Percentiles rank a stretch among this genome's conserved stretches.
Evolutionary conservation across 1,140 invertebrate genomes (phyloP).

Genomic region (Ceratosolen solmsi): DNA sequence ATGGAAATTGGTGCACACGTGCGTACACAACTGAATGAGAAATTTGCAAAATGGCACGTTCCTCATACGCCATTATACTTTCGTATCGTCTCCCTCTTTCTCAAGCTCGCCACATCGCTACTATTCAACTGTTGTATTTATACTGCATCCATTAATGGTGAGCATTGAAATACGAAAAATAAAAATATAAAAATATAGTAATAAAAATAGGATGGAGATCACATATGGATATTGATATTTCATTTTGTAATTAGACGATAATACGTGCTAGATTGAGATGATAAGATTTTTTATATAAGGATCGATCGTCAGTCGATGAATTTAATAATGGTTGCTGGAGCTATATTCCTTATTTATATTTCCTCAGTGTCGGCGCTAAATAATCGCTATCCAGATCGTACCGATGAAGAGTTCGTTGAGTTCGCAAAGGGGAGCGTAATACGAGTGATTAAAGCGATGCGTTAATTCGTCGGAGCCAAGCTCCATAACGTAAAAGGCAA

Average conservation of each 20-base stretch:
- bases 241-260: too few species aligned
- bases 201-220: too few species aligned
- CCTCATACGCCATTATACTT: slow-evolving; percentile 29
- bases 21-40: slow-evolving; percentile 57
- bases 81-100: background rate
- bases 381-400: too few species aligned
- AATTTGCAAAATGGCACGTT: slow-evolving; percentile 67
- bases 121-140: background rate
- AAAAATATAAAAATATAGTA: too few species aligned
- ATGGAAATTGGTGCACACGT: slow-evolving; percentile 61
- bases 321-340: too few species aligned
- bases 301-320: background rate
- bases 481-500: background rate
- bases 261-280: background rate
- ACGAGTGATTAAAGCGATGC: background rate
- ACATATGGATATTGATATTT: too few species aligned
- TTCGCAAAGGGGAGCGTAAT: background rate
- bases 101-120: background rate
- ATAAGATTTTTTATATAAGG: too few species aligned
- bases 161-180: too few species aligned
- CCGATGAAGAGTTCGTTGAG: too few species aligned
- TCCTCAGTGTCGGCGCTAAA: too few species aligned
- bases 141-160: too few species aligned
- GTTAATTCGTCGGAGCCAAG: background rate
- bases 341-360: too few species aligned